Evolutionary conservation across 2,888 invertebrate genomes (phyloP).

Genomic region (Drosophila mettleri): DNA sequence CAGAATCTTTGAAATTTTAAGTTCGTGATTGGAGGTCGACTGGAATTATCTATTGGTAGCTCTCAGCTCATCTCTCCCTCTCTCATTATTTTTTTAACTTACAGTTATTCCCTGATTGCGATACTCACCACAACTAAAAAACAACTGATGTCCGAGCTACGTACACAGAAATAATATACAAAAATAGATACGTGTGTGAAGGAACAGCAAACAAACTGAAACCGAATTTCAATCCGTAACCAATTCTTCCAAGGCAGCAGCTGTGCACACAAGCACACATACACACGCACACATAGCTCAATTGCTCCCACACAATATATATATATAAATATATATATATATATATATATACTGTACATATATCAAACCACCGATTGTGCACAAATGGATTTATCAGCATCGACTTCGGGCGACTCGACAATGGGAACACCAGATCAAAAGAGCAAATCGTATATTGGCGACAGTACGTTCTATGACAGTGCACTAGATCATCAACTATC

Average conservation of each 20-base stretch:
- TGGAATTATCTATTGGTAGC: conserved; percentile 45
- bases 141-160: conserved; percentile 40
- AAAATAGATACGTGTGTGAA: conserved; percentile 29
- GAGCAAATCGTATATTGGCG: conserved; percentile 49
- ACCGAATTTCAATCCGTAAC: conserved; percentile 70
- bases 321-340: conserved; percentile 10
- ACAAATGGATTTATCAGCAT: conserved; percentile 65
- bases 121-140: conserved; percentile 31
- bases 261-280: conserved; percentile 57
- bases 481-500: conserved; percentile 79
- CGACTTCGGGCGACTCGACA: conserved; percentile 56
- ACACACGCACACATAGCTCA: conserved; percentile 23
- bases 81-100: conserved; percentile 24
- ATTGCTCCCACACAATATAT: conserved; percentile 3
- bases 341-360: conserved; percentile 7
- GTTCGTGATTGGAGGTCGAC: conserved; percentile 49
- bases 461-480: conserved; percentile 81
- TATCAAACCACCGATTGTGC: conserved; percentile 43
- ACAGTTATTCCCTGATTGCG: conserved; percentile 51
- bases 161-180: conserved; percentile 29
- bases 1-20: conserved; percentile 63
- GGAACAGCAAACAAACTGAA: conserved; percentile 44
- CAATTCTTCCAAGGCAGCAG: conserved; percentile 72
- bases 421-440: conserved; percentile 49
- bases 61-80: conserved; percentile 31